Percentiles rank a stretch among this genome's conserved stretches.
These are phyloP conservation scores for Pristionchus exspectatus DNA, from an alignment of 2,888 invertebrate species.

Conservation along the genomic window DNA sequence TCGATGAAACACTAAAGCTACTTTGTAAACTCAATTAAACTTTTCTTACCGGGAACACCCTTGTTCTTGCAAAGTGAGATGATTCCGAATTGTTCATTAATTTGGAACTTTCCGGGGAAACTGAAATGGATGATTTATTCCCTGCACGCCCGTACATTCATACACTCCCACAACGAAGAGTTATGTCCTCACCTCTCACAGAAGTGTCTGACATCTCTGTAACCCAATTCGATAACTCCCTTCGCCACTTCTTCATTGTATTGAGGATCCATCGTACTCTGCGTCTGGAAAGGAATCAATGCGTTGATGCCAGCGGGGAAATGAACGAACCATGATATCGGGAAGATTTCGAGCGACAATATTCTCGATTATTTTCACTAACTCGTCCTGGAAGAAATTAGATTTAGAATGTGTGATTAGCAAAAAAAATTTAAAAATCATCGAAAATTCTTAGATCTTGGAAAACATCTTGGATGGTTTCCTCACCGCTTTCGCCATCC, in stretches of 20 bases:
- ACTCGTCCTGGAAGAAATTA: neutral
- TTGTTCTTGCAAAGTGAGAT: neutral
- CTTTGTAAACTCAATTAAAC: no score
- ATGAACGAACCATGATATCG: constrained; percentile 8
- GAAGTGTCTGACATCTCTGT: constrained; percentile 15
- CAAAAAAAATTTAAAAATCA: no score
- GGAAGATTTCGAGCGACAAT: neutral
- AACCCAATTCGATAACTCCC: constrained; percentile 7
- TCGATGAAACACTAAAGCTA: no score
- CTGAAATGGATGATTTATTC: neutral
- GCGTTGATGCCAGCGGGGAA: neutral
- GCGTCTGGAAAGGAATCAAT: neutral
- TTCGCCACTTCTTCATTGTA: neutral
- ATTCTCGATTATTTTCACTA: neutral
- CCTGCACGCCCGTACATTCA: neutral
- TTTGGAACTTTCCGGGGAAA: constrained; percentile 4
- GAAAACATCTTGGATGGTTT: neutral
- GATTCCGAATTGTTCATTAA: neutral
- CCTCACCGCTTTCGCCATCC: neutral
- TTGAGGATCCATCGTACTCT: constrained; percentile 29
- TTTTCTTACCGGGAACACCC: neutral
- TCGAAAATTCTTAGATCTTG: neutral
- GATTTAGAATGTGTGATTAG: no score
- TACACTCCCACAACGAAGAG: neutral
- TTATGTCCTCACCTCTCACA: constrained; percentile 1